Conservation (phyloP, 2,888 invertebrate genomes). For the Strigamia crassipes region DNA sequence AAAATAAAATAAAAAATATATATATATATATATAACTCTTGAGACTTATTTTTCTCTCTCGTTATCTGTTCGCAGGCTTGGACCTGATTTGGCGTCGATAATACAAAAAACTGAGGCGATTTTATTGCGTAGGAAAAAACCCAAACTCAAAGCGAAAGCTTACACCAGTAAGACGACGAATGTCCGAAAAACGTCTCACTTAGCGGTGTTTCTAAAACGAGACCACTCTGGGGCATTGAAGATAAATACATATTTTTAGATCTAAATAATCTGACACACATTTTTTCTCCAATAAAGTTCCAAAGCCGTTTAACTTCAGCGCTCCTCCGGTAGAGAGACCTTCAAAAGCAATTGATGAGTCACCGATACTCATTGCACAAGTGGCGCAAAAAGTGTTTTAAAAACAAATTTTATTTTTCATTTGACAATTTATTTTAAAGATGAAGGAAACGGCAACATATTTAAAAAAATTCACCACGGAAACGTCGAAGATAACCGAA, state of each 20-base stretch:
- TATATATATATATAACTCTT: background rate
- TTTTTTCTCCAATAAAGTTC: slow-evolving; percentile 7
- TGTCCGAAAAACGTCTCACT: background rate
- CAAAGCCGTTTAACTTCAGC: background rate
- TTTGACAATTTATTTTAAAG: background rate
- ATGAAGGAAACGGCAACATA: background rate
- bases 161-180: background rate
- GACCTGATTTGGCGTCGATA: background rate
- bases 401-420: background rate
- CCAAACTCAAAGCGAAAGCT: background rate
- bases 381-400: background rate
- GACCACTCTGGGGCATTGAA: background rate
- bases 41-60: background rate
- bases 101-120: background rate
- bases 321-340: background rate
- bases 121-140: slow-evolving; percentile 13
- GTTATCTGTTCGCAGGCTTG: background rate
- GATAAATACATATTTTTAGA: slow-evolving; percentile 5
- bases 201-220: background rate
- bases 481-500: background rate
- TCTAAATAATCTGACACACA: background rate
- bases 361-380: background rate
- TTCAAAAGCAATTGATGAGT: background rate
- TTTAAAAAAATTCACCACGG: background rate
- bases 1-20: too few relatives aligned